Conservation (phyloP, 2,888 invertebrate species). For the Cantharis lateralis region DNA sequence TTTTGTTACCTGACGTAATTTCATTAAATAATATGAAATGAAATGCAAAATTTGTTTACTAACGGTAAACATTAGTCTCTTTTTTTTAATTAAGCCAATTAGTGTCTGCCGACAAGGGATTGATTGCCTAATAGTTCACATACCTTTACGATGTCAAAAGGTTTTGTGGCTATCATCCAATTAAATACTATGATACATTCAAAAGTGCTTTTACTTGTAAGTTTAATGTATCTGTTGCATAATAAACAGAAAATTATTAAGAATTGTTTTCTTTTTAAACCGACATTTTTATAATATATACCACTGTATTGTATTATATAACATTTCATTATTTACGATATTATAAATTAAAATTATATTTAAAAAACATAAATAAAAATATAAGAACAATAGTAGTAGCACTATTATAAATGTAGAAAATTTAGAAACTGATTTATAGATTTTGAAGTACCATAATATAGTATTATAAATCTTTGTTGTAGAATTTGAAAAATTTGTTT, state of each 20-base stretch:
- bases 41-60: not conserved
- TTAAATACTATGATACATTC: not conserved
- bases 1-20: not conserved
- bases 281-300: not conserved
- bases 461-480: no score
- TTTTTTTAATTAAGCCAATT: not conserved
- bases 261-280: not conserved
- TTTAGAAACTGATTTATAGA: no score
- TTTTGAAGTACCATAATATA: no score
- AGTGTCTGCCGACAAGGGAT: not conserved
- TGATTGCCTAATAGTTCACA: not conserved
- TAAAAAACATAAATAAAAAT: no score
- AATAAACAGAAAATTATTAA: not conserved
- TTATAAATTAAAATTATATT: no score
- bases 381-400: no score
- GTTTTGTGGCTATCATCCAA: not conserved
- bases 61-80: not conserved
- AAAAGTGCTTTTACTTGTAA: not conserved
- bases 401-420: no score
- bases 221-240: not conserved
- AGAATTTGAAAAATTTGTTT: no score
- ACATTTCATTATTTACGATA: not conserved
- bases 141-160: not conserved
- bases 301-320: not conserved
- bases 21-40: not conserved